Conservation (phyloP, 2,113 vertebrate species). For the Istiophorus platypterus region DNA sequence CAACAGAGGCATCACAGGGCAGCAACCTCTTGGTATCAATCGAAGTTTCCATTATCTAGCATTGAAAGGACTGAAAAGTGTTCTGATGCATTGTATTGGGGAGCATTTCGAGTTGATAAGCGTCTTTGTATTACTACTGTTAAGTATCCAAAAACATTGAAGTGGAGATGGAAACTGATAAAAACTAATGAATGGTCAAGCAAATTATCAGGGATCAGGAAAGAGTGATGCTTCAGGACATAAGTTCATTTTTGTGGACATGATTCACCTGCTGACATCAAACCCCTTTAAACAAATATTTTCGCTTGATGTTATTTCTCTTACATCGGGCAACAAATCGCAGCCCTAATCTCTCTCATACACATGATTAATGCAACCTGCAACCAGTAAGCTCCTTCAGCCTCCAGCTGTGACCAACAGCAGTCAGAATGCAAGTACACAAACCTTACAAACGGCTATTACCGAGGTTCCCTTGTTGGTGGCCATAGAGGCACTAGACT, state of each 20-base stretch:
- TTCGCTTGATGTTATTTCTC: conserved; percentile 32
- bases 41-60: conserved; percentile 80
- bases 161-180: not conserved
- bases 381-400: conserved; percentile 41
- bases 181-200: conserved; percentile 17
- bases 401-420: conserved; percentile 68
- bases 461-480: conserved; percentile 58
- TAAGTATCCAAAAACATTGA: conserved; percentile 43
- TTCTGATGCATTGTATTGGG: conserved; percentile 57
- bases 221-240: conserved; percentile 15
- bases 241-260: conserved; percentile 1
- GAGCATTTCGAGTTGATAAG: conserved; percentile 55
- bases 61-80: conserved; percentile 72
- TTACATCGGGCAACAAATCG: conserved; percentile 49
- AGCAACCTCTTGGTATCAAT: conserved; percentile 81
- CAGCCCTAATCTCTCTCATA: conserved; percentile 46
- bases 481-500: conserved; percentile 58
- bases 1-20: conserved; percentile 82
- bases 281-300: conserved; percentile 22
- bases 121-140: conserved; percentile 33
- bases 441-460: conserved; percentile 65
- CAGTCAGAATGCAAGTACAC: conserved; percentile 52
- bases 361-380: conserved; percentile 52
- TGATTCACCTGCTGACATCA: conserved; percentile 17
- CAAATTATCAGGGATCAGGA: conserved; percentile 32